Base-by-base conservation (phyloP, 2,888 invertebrate genomes). In the Sarcophaga subvicina region DNA sequence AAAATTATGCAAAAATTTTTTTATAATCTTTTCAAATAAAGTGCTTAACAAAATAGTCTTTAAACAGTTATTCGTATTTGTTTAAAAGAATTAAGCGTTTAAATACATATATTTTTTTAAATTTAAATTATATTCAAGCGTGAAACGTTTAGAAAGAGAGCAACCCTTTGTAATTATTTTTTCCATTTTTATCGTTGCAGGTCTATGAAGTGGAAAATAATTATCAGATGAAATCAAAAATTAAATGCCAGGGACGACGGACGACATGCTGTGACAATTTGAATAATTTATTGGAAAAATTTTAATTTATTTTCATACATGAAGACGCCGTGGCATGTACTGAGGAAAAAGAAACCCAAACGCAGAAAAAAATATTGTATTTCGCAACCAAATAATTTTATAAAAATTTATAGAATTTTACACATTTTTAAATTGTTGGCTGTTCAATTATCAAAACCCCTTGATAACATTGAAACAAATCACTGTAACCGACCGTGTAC, bases 211-310 rank as follows among this genome's bases (percentile, higher is more conserved):
- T 64, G 17, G 63, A 75, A 25, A 49, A 64, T 14, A 45, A 49
- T 64, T 75, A 49, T 4, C 17, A 54, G 17, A 54, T 17, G 12
- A 17, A 54, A 54, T 17, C 54, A 47, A n/a, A 64, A 75, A 49
- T 62, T 14, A 45, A 14, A 63, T 22, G 10, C 11, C 6, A 20
- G 6, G 45, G 27, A 71, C 17, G 64, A 11, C 49, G 66, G 27
- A 71, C 17, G 64, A 11, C 49, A 75, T 75, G 27, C n/a, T 75
- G 63, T 64, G 75, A 79, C 71, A 63, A 79, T 71, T 60, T 70
- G 60, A 70, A 49, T 47, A 49, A 20, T 22, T 70, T 69, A 54
- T 14, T 54, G 4, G 54, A 54, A 54, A 54, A 4, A 10, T 54
- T 17, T 14, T 12, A 54, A 14, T 17, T 54, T 54, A 14, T 54